Conservation (phyloP, 2,113 vertebrate species). For the Channa maculata region DNA sequence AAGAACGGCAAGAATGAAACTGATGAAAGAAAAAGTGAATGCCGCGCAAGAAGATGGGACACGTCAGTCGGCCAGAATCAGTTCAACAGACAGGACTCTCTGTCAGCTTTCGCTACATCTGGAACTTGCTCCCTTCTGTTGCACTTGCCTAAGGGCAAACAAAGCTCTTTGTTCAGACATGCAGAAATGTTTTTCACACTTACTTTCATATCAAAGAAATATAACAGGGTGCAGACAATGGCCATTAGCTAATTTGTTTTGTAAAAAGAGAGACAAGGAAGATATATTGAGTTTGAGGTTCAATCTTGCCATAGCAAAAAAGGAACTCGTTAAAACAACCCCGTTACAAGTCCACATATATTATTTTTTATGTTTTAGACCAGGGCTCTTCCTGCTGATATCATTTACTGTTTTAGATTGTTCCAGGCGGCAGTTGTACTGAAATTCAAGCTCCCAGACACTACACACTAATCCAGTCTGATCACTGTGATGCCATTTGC, state of each 20-base stretch:
- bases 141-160: constrained; percentile 60
- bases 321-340: constrained; percentile 15
- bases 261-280: background rate
- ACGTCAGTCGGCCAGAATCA: constrained; percentile 47
- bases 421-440: constrained; percentile 53
- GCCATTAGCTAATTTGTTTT: constrained; percentile 34
- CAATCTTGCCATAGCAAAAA: constrained; percentile 19
- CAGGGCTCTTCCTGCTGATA: constrained; percentile 68
- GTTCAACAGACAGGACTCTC: constrained; percentile 56
- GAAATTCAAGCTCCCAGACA: constrained; percentile 67
- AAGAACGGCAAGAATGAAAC: constrained; percentile 26
- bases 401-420: constrained; percentile 71
- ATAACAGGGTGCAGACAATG: background rate
- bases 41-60: constrained; percentile 27
- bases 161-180: constrained; percentile 63
- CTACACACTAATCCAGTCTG: constrained; percentile 76
- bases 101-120: constrained; percentile 48
- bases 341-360: constrained; percentile 1
- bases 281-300: background rate
- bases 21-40: constrained; percentile 50
- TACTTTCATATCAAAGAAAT: constrained; percentile 50
- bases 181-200: constrained; percentile 52
- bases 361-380: constrained; percentile 61
- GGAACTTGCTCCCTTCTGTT: constrained; percentile 32
- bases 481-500: constrained; percentile 73